A percentile compares a stretch with the other conserved stretches of the same genome.
phyloP scores from a whole-genome alignment of 2,797 vertebrate genomes.

The Glossophaga mutica region DNA sequence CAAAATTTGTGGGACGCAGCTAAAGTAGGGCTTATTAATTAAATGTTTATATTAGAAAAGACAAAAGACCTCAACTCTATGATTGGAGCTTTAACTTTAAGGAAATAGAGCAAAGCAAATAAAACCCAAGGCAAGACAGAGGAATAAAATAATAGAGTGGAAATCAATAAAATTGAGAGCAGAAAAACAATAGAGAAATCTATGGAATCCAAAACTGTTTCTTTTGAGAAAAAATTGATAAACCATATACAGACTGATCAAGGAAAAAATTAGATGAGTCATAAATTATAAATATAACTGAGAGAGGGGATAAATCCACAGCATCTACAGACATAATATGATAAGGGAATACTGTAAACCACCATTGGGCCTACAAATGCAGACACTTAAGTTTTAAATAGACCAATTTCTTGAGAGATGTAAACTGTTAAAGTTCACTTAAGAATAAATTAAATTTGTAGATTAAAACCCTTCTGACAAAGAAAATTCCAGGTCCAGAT shows the following conservation, averaged over 20 bases:
- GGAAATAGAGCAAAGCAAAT: neutral
- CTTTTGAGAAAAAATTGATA: neutral
- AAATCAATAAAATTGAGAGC: neutral
- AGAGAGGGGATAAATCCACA: neutral
- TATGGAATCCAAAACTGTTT: neutral
- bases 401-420: neutral
- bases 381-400: neutral
- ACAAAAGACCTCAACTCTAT: neutral
- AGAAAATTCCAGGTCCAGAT: conserved; percentile 22
- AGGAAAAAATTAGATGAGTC: neutral
- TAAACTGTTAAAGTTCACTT: neutral
- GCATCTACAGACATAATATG: neutral
- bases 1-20: neutral
- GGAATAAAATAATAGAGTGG: neutral
- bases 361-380: neutral
- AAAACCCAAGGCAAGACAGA: neutral
- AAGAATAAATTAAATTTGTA: conserved; percentile 31
- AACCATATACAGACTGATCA: neutral
- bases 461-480: neutral
- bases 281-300: neutral
- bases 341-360: neutral
- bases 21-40: neutral
- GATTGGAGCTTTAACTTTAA: neutral
- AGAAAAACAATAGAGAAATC: neutral
- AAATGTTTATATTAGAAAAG: conserved; percentile 8